Evolutionary conservation across 2,888 invertebrate genomes (phyloP).

Genomic region (Spisula solida): DNA sequence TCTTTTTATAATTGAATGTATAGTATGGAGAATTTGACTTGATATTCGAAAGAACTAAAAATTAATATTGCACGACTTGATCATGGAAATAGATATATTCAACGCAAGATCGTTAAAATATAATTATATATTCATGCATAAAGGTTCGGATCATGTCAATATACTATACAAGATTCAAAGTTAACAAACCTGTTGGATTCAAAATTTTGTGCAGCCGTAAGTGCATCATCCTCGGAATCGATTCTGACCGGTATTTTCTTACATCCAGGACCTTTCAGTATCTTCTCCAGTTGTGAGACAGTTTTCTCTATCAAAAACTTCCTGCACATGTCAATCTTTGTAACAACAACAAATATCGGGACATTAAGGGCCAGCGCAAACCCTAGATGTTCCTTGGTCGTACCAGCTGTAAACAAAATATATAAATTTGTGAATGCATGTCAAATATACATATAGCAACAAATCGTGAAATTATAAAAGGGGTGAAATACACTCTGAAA

Average conservation of each 20-base stretch:
- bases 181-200: conserved; percentile 86
- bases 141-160: no score
- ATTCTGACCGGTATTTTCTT: conserved; percentile 91
- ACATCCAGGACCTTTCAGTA: conserved; percentile 91
- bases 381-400: conserved; percentile 96
- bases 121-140: no score
- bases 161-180: no score
- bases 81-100: no score
- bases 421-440: not conserved
- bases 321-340: conserved; percentile 95
- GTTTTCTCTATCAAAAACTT: conserved; percentile 88
- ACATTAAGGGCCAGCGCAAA: conserved; percentile 90
- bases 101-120: no score
- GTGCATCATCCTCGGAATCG: conserved; percentile 91
- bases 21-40: no score
- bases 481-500: not conserved
- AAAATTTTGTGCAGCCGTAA: conserved; percentile 92
- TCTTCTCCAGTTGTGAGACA: conserved; percentile 89
- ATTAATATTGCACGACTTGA: no score
- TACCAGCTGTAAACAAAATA: conserved; percentile 85
- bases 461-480: not conserved
- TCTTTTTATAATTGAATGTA: no score
- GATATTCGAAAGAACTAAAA: no score
- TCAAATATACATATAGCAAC: not conserved
- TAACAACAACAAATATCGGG: conserved; percentile 97